phyloP scores from a whole-genome alignment of 1,140 invertebrate genomes.

The Bombus waltoni region DNA sequence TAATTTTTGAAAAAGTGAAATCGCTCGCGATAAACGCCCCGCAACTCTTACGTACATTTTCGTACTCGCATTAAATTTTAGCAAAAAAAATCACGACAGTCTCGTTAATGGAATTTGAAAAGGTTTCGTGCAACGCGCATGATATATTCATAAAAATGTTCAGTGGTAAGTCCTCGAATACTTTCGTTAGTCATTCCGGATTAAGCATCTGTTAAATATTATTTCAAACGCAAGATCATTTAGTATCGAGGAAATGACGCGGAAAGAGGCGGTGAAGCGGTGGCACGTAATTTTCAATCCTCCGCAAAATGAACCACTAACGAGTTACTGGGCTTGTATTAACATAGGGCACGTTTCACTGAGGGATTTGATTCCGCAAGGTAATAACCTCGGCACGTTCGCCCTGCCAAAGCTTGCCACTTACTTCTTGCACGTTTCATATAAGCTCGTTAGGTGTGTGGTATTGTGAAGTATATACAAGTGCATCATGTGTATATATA shows the following conservation, averaged over 20 bases:
- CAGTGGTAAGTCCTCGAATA: neutral
- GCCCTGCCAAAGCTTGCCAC: constrained; percentile 62
- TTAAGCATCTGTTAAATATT: neutral
- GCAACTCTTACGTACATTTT: neutral
- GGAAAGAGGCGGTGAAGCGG: neutral
- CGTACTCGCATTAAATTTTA: neutral
- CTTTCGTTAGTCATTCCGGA: neutral
- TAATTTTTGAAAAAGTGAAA: no score
- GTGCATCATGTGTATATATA: neutral
- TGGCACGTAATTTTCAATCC: constrained; percentile 11
- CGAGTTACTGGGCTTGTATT: constrained; percentile 69
- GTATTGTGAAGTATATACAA: neutral
- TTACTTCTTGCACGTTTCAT: constrained; percentile 55
- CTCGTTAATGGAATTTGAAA: no score
- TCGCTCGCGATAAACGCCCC: no score
- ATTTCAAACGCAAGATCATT: neutral
- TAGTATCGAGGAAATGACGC: neutral
- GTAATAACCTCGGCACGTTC: constrained; percentile 75
- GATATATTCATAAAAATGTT: neutral
- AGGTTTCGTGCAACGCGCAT: no score
- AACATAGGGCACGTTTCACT: constrained; percentile 70
- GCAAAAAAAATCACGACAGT: neutral
- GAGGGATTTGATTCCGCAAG: constrained; percentile 73
- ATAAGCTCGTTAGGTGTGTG: constrained; percentile 29
- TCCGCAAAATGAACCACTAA: constrained; percentile 66